These are phyloP conservation scores for Camelus bactrianus DNA, from an alignment of 2,113 vertebrate genomes.

Conservation along the genomic window DNA sequence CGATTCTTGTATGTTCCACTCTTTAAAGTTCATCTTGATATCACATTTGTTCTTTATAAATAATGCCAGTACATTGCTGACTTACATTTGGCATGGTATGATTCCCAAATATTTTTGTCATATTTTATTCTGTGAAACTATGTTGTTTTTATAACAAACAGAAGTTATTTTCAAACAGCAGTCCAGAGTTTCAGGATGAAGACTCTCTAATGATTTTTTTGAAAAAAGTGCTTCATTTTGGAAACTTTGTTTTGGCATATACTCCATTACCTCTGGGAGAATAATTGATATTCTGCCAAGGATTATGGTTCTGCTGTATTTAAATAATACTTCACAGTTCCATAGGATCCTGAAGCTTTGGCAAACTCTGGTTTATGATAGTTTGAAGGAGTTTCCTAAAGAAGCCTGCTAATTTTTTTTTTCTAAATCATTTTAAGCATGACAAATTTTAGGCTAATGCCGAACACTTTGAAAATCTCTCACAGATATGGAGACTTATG, in stretches of 20 bases:
- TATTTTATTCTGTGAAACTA: conserved; percentile 47
- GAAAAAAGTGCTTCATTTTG: neutral
- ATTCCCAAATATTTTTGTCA: conserved; percentile 49
- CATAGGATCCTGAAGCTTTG: neutral
- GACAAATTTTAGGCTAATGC: conserved; percentile 34
- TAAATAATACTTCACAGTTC: conserved; percentile 29
- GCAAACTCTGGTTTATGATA: conserved; percentile 17
- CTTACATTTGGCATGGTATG: conserved; percentile 54
- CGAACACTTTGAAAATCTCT: neutral
- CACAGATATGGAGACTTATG: conserved; percentile 9
- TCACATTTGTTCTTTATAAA: conserved; percentile 69
- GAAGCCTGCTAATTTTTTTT: neutral
- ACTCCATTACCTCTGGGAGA: conserved; percentile 43
- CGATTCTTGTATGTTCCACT: neutral
- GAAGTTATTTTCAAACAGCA: conserved; percentile 66
- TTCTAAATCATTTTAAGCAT: neutral
- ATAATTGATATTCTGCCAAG: conserved; percentile 27
- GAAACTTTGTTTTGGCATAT: conserved; percentile 34
- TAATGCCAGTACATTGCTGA: conserved; percentile 51
- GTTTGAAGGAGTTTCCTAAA: conserved; percentile 32
- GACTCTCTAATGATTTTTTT: conserved; percentile 35
- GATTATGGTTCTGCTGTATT: neutral
- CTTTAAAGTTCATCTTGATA: conserved; percentile 39
- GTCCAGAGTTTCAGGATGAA: conserved; percentile 55
- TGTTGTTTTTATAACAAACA: conserved; percentile 69